Evolutionary conservation across 1,140 invertebrate genomes (phyloP), one percentile per base, ranked within the genome.

Genomic region (Tetramorium simillimum): DNA sequence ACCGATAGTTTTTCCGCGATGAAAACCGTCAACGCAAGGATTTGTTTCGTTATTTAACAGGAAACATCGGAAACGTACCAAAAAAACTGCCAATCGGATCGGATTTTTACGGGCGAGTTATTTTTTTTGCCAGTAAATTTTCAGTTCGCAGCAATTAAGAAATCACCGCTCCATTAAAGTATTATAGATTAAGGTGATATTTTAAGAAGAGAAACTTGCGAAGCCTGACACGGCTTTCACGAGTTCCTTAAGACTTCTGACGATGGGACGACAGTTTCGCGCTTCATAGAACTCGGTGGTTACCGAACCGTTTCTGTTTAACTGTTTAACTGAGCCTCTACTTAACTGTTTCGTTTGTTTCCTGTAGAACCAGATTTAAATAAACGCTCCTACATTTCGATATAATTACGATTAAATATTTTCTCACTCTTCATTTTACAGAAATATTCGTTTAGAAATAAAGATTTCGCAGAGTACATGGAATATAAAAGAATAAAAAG

Each of bases 131-230:
- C n/a, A 0, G 10, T 53, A 37, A 5, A 10, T 63, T 78, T 53
- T 4, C 0, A 53, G 0, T 56, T 40, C 2, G 2, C 40, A 18
- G 16, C 10, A 3, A 28, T 43, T 51, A 80, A 69, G 7, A 43
- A 43, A 43, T 3, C 18, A 16, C 1, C 7, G 63, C 37, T 43
- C 63, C 49, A 58, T 81, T 81, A 81, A 70, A 69, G 18, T 28
- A 69, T 56, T 70, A 56, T 10, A 37, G n/a, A 69, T 69, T 14
- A 28, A 56, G 37, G 37, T 40, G 49, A 46, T 81, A 70, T 70
- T 70, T 69, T 46, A 49, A 49, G 40, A 70, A 53, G 67, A 56
- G 65, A 70, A 81, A 81, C 63, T 81, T 81, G 3, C 3, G 37
- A 56, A 56, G 65, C 16, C 21, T 70, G 49, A 56, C 65, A 24